Conservation (phyloP, 2,888 invertebrate species). For the Eupithecia tripunctaria region DNA sequence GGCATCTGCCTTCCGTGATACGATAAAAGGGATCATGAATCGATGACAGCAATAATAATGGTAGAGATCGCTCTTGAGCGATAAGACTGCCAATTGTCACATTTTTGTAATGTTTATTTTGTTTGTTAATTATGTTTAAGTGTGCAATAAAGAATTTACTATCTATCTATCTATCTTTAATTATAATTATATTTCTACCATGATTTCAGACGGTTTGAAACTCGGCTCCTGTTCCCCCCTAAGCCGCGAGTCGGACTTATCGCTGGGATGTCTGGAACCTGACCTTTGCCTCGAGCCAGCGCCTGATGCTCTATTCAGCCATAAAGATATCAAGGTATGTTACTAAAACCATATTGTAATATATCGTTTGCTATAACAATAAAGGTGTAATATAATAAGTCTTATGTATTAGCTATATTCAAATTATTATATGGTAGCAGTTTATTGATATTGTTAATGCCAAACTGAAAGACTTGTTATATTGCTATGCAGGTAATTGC, state of each 20-base stretch:
- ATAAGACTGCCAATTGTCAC: too few relatives aligned
- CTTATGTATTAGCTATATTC: neutral
- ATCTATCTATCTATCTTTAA: too few relatives aligned
- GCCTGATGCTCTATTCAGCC: conserved; percentile 66
- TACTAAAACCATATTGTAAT: neutral
- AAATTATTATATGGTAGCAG: neutral
- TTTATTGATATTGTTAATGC: neutral
- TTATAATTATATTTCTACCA: neutral
- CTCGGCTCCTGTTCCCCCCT: conserved; percentile 74
- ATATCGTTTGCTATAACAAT: neutral
- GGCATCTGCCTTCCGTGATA: too few relatives aligned
- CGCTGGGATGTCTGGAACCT: conserved; percentile 69
- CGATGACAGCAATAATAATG: neutral
- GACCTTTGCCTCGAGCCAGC: conserved; percentile 70
- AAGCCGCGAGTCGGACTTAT: conserved; percentile 66
- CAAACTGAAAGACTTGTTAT: too few relatives aligned
- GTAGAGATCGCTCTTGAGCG: too few relatives aligned
- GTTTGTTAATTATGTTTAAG: too few relatives aligned
- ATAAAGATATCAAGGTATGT: conserved; percentile 72
- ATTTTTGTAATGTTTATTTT: too few relatives aligned
- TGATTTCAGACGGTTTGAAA: conserved; percentile 71
- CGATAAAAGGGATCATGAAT: too few relatives aligned
- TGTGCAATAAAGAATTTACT: too few relatives aligned
- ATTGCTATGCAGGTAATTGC: neutral
- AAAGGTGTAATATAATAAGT: neutral